Evolutionary conservation across 2,113 vertebrate species (phyloP).

Genomic region (Mustelus asterias): DNA sequence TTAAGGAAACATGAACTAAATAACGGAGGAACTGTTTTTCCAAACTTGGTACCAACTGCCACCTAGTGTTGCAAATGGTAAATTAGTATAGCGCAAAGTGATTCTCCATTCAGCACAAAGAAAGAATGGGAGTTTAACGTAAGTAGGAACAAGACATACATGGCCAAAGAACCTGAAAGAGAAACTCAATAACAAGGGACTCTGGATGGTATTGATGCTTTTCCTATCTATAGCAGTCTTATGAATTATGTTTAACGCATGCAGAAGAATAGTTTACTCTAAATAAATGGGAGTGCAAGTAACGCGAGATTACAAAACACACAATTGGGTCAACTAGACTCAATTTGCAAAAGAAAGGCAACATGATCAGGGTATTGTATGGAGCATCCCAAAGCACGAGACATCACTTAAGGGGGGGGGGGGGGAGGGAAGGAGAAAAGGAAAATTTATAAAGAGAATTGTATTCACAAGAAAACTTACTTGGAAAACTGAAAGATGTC

Average conservation of each 20-base stretch:
- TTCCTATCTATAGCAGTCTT: background rate
- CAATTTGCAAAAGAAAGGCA: background rate
- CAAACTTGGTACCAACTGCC: background rate
- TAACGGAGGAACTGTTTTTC: background rate
- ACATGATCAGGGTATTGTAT: background rate
- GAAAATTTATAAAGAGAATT: background rate
- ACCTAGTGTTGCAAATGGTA: background rate
- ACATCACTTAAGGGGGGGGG: background rate
- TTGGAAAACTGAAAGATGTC: conserved; percentile 98
- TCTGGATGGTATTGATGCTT: background rate
- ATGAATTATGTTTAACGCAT: background rate
- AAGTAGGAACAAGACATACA: background rate
- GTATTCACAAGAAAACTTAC: conserved; percentile 56
- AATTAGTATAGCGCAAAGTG: background rate
- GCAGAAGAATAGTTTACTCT: background rate
- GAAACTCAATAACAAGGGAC: background rate
- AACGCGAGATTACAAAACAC: background rate
- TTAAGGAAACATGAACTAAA: background rate
- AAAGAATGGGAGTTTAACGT: background rate
- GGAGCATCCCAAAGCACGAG: background rate
- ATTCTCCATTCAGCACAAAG: background rate
- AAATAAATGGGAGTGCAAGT: background rate
- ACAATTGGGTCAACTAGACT: background rate
- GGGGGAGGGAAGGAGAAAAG: background rate
- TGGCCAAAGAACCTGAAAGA: background rate